Evolutionary conservation across 37 sponge, comb jelly and placozoan species (phyloP), one percentile per base, ranked within the genome.

Genomic region (Tethya wilhelma): DNA sequence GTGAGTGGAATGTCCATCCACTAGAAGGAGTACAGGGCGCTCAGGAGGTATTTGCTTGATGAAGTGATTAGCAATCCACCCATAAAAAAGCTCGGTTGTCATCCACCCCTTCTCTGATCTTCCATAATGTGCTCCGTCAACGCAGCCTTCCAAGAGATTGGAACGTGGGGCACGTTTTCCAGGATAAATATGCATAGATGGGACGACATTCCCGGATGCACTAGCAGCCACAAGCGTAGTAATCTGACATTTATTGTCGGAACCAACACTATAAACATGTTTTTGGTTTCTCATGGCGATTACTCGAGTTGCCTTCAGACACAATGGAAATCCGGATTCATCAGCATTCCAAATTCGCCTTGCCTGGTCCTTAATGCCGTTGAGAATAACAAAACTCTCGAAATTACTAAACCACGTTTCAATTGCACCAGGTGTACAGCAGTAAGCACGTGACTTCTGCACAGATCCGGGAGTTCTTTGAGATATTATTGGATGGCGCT

Each of bases 41-140:
- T 9, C 23, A 31, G 80, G 80, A 34, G 80, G 80, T 14, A 79
- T 44, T 4, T 38, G 59, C 4, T n/a, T 29, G 39, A 29, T 29
- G 39, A 71, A 70, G 37, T 81, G 85, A 20, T 84, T 75, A 43
- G 56, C 74, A 4, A 84, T 40, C 77, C 85, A 84, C 7, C 69
- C 77, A 75, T 84, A 45, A 69, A 84, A 84, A 12, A 84, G 62
- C 43, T 84, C 69, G 6, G 58, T 55, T 1, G 57, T 69, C 6
- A 69, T 82, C 74, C 73, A 71, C 0, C 83, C 73, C 28, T 66
- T 67, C 28, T 71, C 65, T 11, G 83, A 82, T 31, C 36, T 79
- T 28, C 68, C 79, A 65, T 32, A 79, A 37, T 79, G 53, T 2
- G 79, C 67, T 44, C 78, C 78, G n/a, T 20, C 28, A n/a, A 77